A percentile compares a stretch with the other conserved stretches of the same genome.
Evolutionary conservation across 2,113 vertebrate genomes (phyloP).

Genomic region (Zeus faber): DNA sequence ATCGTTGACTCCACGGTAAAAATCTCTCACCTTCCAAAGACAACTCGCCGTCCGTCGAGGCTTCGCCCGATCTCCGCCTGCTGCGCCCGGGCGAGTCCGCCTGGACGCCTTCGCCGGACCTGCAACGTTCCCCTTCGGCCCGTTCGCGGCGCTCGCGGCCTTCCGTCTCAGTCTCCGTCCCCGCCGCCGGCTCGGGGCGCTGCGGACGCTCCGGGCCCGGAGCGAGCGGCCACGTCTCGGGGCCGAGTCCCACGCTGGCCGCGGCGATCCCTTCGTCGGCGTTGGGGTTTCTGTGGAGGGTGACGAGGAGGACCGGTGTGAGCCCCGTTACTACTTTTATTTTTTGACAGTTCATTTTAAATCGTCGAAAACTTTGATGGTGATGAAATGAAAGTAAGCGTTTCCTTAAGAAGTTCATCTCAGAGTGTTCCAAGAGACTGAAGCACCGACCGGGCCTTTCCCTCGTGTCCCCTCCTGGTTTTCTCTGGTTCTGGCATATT

Average conservation of each 20-base stretch:
- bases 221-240: slow-evolving; percentile 80
- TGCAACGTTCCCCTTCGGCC: background rate
- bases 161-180: slow-evolving; percentile 16
- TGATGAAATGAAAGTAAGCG: too few species aligned
- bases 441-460: too few species aligned
- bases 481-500: too few species aligned
- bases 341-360: too few species aligned
- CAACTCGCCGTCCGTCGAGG: slow-evolving; percentile 24
- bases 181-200: slow-evolving; percentile 40
- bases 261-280: slow-evolving; percentile 68
- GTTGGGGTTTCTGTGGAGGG: slow-evolving; percentile 52
- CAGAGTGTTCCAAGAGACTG: too few species aligned
- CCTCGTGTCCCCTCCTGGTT: too few species aligned
- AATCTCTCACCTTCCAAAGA: slow-evolving; percentile 55
- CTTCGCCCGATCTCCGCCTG: slow-evolving; percentile 19
- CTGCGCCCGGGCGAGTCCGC: slow-evolving; percentile 12
- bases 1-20: too few species aligned
- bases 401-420: too few species aligned
- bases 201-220: slow-evolving; percentile 63
- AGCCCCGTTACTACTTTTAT: background rate
- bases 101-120: slow-evolving; percentile 6
- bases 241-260: slow-evolving; percentile 69
- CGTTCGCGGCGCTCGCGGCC: background rate
- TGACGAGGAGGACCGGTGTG: slow-evolving; percentile 4
- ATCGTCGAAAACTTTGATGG: too few species aligned